These are phyloP conservation scores for Mixornis gularis DNA, from an alignment of 2,113 vertebrate genomes.

Conservation along the genomic window DNA sequence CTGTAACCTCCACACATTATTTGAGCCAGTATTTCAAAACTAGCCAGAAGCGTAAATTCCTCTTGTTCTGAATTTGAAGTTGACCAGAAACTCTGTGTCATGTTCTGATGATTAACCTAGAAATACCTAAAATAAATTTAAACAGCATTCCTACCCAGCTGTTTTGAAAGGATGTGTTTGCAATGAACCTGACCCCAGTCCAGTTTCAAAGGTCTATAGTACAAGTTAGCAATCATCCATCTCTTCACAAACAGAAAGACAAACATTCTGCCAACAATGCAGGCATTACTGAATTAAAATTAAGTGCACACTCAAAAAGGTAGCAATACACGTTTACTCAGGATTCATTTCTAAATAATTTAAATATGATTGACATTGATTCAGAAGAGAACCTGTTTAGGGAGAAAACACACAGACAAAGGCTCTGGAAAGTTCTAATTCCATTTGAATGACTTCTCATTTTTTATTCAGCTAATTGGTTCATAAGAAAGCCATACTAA, in stretches of 20 bases:
- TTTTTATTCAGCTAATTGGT: background rate
- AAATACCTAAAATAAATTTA: slow-evolving; percentile 9
- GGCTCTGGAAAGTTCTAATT: background rate
- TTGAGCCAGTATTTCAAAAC: background rate
- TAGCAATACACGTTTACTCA: background rate
- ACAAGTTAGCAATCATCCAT: background rate
- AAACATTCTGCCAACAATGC: background rate
- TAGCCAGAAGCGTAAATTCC: background rate
- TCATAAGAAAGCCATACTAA: background rate
- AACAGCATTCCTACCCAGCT: background rate
- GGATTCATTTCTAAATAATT: background rate
- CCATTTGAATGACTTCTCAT: background rate
- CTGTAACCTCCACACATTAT: background rate
- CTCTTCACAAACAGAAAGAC: background rate
- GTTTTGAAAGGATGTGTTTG: background rate
- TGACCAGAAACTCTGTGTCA: background rate
- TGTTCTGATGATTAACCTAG: background rate
- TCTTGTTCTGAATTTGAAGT: background rate
- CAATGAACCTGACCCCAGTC: background rate
- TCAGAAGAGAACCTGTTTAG: background rate
- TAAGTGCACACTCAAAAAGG: background rate
- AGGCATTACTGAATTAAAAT: background rate
- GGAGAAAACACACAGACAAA: background rate
- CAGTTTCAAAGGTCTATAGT: background rate
- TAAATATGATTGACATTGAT: background rate